These are phyloP conservation scores for Hartigia nigra DNA, from an alignment of 2,888 invertebrate species.

Conservation along the genomic window DNA sequence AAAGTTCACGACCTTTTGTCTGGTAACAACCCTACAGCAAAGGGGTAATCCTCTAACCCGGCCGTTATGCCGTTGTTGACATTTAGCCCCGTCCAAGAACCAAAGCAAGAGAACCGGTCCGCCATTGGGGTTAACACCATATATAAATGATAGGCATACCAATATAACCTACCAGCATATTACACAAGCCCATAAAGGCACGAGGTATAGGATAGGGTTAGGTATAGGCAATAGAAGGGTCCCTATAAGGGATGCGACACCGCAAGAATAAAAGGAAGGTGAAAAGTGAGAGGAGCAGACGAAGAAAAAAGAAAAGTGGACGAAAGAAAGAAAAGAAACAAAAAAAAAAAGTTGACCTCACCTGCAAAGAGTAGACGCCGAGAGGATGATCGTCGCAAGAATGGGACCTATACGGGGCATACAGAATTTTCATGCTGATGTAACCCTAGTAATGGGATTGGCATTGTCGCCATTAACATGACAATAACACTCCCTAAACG, in stretches of 20 bases:
- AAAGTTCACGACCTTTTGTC: conserved; percentile 63
- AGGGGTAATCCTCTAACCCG: conserved; percentile 47
- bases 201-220: background rate
- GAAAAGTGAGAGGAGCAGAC: conserved; percentile 17
- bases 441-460: conserved; percentile 58
- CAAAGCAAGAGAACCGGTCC: background rate
- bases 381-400: background rate
- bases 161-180: background rate
- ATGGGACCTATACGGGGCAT: background rate
- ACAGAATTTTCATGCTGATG: conserved; percentile 6
- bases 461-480: conserved; percentile 59
- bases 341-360: conserved; percentile 14
- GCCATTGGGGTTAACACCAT: background rate
- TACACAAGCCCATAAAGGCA: background rate
- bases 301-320: conserved; percentile 14
- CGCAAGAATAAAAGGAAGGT: conserved; percentile 3
- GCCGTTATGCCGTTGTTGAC: conserved; percentile 58
- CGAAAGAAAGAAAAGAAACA: conserved; percentile 18
- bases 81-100: conserved; percentile 38
- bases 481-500: conserved; percentile 56
- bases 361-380: conserved; percentile 7
- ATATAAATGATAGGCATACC: background rate
- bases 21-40: conserved; percentile 45
- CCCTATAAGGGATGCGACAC: background rate
- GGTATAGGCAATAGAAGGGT: background rate